Base-by-base conservation (phyloP, 2,113 vertebrate genomes). In the Dendrocopos noguchii region DNA sequence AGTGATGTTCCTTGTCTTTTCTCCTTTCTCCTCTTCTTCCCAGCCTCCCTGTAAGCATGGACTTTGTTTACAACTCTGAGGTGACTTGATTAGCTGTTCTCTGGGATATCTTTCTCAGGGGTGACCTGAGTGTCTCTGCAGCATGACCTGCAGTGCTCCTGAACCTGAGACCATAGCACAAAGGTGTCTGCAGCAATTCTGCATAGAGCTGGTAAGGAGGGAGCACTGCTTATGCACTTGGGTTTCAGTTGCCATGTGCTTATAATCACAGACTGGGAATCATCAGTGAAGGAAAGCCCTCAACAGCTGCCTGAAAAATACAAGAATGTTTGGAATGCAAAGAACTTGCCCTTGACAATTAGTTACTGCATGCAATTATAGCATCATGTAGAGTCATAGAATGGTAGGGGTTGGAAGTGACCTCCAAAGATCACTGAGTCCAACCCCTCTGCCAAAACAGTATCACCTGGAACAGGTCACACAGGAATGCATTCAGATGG, bases 81-180 rank as follows among this genome's bases (percentile, higher is more conserved):
- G 17, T 27, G 47, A 15, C 19, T 11, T 52, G 28, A 31, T 68
- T 25, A 76, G 31, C 14, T 90, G 27, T 90, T 21, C 20, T 24
- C 33, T 75, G 28, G 36, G 9, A 33, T 21, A 20, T 75, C 59
- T 82, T 88, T 47, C 24, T 64, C 50, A 28, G 64, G 21, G 19
- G 33, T 33, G 36, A 82, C 36, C 42, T 3, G 15, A 42, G 29
- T 9, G 33, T 9, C 10, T 65, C 68, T 66, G 77, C 47, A 64
- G 47, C 29, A 14, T 24, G 42, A 78, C 57, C 55, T 2, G 4
- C 36, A 8, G 17, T 18, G 34, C 60, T 80, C 8, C 68, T 0
- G 0, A 36, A 10, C 36, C 39, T 34, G 25, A 61, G 29, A 70
- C 36, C 27, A 44, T 14, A 15, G 14, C 1, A 0, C 50, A 56